Conservation (phyloP, 2,888 invertebrate species). For the Mystacides longicornis region DNA sequence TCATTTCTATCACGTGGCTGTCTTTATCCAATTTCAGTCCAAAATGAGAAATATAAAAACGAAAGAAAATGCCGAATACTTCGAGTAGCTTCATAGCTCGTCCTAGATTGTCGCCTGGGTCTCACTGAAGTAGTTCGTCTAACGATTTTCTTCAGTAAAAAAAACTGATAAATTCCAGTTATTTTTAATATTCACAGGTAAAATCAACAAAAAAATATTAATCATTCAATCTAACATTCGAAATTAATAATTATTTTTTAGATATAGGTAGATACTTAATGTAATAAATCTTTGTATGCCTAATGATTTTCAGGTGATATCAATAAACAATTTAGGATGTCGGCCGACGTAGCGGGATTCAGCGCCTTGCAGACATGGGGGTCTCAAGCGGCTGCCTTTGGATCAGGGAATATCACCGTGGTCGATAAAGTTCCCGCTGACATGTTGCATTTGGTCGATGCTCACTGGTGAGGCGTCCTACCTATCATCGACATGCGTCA, state of each 20-base stretch:
- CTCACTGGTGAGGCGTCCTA: constrained; percentile 64
- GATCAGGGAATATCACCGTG: constrained; percentile 65
- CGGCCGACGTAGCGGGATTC: constrained; percentile 34
- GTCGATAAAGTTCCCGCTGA: constrained; percentile 74
- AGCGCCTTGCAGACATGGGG: constrained; percentile 46
- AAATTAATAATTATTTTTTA: no score
- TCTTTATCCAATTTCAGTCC: no score
- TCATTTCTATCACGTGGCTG: no score
- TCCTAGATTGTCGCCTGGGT: not conserved
- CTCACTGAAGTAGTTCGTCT: constrained; percentile 47
- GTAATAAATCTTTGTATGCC: not conserved
- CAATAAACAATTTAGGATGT: constrained; percentile 32
- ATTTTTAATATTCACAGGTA: not conserved
- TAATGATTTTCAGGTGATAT: not conserved
- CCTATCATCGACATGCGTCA: not conserved
- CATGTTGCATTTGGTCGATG: constrained; percentile 67
- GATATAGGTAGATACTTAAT: no score
- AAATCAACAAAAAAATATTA: no score
- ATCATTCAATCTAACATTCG: no score
- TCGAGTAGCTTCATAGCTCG: not conserved
- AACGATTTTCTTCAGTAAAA: constrained; percentile 47
- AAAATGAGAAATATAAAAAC: no score
- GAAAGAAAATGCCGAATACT: no score
- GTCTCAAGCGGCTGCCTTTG: constrained; percentile 43
- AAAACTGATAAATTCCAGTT: not conserved